Conservation (phyloP, 2,888 invertebrate species). For the Troilus luridus region DNA sequence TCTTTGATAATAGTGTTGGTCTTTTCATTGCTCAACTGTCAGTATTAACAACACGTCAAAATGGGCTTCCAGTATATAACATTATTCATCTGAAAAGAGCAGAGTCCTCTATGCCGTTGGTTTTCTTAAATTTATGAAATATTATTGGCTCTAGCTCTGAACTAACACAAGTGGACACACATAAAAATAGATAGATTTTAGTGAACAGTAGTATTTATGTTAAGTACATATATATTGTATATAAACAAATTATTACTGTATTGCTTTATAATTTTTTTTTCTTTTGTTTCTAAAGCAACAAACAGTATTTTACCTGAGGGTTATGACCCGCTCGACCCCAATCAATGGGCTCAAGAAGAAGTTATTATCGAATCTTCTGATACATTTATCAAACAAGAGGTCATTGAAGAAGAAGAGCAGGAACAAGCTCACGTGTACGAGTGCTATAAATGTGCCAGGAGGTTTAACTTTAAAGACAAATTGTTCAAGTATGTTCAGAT, state of each 20-base stretch:
- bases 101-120: no score
- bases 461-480: conserved; percentile 64
- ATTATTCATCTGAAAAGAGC: no score
- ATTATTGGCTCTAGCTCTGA: no score
- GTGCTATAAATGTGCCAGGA: conserved; percentile 64
- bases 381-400: conserved; percentile 61
- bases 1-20: no score
- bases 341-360: conserved; percentile 63
- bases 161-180: no score
- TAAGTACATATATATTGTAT: neutral
- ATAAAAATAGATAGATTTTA: neutral
- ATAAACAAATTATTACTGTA: neutral
- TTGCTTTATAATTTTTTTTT: neutral
- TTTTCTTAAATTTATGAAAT: no score
- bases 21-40: no score
- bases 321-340: conserved; percentile 62
- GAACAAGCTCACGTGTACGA: conserved; percentile 63
- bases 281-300: conserved; percentile 60
- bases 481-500: conserved; percentile 62
- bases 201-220: neutral
- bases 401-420: conserved; percentile 59
- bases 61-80: no score
- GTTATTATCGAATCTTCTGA: conserved; percentile 62
- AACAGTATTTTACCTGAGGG: conserved; percentile 62
- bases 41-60: no score